Base-by-base conservation (phyloP, 23 tunicate species). In the Oikopleura vanhoeffeni region DNA sequence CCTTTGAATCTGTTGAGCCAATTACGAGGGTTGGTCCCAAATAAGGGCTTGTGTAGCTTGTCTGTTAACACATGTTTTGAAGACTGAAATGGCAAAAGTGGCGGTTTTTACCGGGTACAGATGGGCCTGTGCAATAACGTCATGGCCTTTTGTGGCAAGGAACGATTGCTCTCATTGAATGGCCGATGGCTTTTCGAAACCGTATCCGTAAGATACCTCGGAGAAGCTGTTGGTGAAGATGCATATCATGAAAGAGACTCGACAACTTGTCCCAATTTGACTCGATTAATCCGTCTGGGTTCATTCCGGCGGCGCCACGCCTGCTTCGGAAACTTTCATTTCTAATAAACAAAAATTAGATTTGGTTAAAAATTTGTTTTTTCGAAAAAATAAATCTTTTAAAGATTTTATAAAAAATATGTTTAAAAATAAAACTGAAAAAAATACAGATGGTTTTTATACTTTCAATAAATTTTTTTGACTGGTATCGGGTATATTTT, bases 131-230 rank as follows among this genome's bases (percentile, higher is more conserved):
- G 99, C 99, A 83, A 95, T 95, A 36, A 95, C 96, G 84, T 95
- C 99, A 40, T 87, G 88, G 0, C 98, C 97, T 77, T 89, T 85
- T 41, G 90, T 89, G 86, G 96, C 90, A 32, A 96, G 99, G 79
- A 77, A 83, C 39, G 90, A 90, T 0, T 96, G 96, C 76, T 96
- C 85, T 83, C 88, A 91, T 67, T 95, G 99, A 84, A 95, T 95
- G 40, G 99, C 99, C 39, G 99, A 95, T 0, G 99, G 99, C 76
- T 95, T 95, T 77, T 95, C 99, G 85, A 95, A 95, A 87, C 99
- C 99, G 87, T 95, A 95, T 41, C 91, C 96, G 83, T 95, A 95
- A n/a, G 40, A 95, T 95, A 34, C 99, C 99, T 39, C 99, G 85
- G 0, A 90, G 91, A 39, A 95, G 87, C 40, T 89, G 71, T 79